A percentile compares a stretch with the other conserved stretches of the same genome.
Conservation (phyloP, 2,113 vertebrate species). For the Brienomyrus longianalis region DNA sequence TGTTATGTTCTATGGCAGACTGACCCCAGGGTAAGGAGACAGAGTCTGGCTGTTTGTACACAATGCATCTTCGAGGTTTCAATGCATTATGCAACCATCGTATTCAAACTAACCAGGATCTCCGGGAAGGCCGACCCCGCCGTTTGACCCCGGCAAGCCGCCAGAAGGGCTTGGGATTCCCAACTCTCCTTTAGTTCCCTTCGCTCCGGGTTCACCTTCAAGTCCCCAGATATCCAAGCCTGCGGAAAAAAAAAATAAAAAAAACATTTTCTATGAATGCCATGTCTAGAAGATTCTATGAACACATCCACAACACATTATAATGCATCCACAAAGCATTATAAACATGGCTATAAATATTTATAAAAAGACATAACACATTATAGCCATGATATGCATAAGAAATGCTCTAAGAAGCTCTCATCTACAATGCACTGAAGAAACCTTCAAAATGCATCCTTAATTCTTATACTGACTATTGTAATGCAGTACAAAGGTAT, state of each 20-base stretch:
- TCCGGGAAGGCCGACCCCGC: constrained; percentile 73
- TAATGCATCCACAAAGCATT: neutral
- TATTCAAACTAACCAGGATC: constrained; percentile 62
- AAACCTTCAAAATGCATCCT: neutral
- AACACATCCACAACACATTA: neutral
- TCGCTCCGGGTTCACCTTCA: constrained; percentile 63
- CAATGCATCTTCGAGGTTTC: neutral
- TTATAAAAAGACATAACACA: neutral
- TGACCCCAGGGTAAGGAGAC: neutral
- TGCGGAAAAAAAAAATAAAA: constrained; percentile 37
- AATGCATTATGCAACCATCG: neutral
- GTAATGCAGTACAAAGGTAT: neutral
- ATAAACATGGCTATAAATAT: neutral
- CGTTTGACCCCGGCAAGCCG: constrained; percentile 62
- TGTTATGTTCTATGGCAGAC: neutral
- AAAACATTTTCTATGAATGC: neutral
- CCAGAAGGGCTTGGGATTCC: constrained; percentile 66
- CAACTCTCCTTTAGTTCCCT: constrained; percentile 68
- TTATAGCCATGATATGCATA: neutral
- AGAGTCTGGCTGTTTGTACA: neutral
- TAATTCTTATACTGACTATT: neutral
- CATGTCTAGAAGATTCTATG: neutral
- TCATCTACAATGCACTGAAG: neutral
- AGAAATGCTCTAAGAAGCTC: neutral
- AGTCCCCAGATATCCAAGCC: constrained; percentile 66